Conservation (phyloP, 1,140 invertebrate species). For the Solen grandis region DNA sequence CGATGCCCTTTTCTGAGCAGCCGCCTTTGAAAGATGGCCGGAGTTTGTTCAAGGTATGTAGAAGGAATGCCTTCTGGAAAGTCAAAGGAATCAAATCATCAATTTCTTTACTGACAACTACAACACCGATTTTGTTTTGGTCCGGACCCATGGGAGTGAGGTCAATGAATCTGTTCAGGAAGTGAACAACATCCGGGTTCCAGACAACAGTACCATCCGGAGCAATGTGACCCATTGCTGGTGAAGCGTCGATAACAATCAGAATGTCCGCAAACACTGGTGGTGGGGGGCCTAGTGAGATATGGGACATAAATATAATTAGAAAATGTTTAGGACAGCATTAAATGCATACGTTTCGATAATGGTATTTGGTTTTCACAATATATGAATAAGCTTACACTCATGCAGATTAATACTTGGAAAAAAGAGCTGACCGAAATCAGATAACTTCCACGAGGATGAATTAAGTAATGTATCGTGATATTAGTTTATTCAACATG, state of each 20-base stretch:
- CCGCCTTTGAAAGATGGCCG: conserved; percentile 36
- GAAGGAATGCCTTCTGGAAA: conserved; percentile 28
- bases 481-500: too few species aligned
- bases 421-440: neutral
- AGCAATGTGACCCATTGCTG: conserved; percentile 32
- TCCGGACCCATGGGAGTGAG: conserved; percentile 38
- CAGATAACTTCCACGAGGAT: neutral
- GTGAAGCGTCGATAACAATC: conserved; percentile 45
- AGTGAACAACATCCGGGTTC: conserved; percentile 46
- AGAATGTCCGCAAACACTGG: conserved; percentile 41
- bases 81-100: conserved; percentile 49
- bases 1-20: conserved; percentile 40
- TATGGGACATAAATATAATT: neutral
- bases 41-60: conserved; percentile 20
- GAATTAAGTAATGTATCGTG: neutral
- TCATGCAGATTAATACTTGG: neutral
- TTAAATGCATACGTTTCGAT: neutral
- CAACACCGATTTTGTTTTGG: conserved; percentile 36
- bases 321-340: neutral
- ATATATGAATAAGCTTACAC: neutral
- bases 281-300: neutral
- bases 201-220: conserved; percentile 33
- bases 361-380: neutral
- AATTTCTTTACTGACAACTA: conserved; percentile 40
- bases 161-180: conserved; percentile 34